phyloP scores from a whole-genome alignment of 2,888 invertebrate genomes.

The Agrilus cyanescens region DNA sequence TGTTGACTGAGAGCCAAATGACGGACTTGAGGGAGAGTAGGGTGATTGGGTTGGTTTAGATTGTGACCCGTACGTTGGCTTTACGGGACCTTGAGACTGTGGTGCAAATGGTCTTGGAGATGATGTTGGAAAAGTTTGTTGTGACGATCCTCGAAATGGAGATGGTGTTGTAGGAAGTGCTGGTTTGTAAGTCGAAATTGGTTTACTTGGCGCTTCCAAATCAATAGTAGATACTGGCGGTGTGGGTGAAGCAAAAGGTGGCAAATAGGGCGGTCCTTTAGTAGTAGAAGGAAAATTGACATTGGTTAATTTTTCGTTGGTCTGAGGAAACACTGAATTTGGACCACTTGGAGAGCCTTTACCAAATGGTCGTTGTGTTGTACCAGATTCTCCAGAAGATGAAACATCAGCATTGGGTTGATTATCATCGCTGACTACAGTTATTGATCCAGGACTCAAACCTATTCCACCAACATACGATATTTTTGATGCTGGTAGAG shows the following conservation, averaged over 20 bases:
- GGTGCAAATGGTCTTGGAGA: slow-evolving; percentile 11
- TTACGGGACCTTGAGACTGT: neutral
- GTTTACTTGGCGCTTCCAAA: slow-evolving; percentile 3
- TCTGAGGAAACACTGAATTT: slow-evolving; percentile 23
- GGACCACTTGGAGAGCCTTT: slow-evolving; percentile 23
- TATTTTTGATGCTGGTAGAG: slow-evolving; percentile 21
- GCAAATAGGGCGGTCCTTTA: slow-evolving; percentile 32
- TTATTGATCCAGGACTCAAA: slow-evolving; percentile 25
- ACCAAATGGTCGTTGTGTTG: slow-evolving; percentile 24
- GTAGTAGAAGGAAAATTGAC: slow-evolving; percentile 29
- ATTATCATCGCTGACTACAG: slow-evolving; percentile 19
- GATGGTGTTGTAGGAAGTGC: slow-evolving; percentile 8
- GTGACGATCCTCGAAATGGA: slow-evolving; percentile 9
- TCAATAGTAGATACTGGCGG: slow-evolving; percentile 11
- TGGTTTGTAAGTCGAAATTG: slow-evolving; percentile 10
- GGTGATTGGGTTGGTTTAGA: neutral
- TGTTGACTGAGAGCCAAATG: no score
- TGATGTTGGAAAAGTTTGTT: slow-evolving; percentile 9
- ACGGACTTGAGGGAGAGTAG: no score
- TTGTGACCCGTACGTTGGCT: slow-evolving; percentile 6
- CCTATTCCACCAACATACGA: slow-evolving; percentile 22
- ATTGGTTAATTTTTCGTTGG: slow-evolving; percentile 26
- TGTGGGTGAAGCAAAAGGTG: slow-evolving; percentile 22
- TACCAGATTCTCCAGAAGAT: slow-evolving; percentile 27
- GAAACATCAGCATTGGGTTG: slow-evolving; percentile 21